Evolutionary conservation across 2,888 invertebrate species (phyloP).

Genomic region (Cephus spinipes): DNA sequence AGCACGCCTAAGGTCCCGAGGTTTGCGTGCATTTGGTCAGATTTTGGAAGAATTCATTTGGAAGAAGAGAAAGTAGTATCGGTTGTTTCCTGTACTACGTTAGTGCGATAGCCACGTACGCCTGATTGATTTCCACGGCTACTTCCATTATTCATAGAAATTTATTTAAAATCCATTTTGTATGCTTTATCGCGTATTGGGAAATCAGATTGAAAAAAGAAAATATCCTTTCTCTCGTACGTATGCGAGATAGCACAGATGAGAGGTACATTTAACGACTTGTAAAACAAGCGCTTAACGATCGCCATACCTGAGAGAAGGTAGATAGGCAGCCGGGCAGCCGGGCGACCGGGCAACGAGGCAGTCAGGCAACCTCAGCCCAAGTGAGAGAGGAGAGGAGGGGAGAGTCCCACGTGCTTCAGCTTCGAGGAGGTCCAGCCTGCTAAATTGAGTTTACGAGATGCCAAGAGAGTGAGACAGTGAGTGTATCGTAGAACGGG

Average conservation of each 20-base stretch:
- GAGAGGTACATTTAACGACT: conserved; percentile 60
- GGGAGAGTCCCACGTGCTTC: conserved; percentile 42
- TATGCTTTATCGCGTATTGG: no score
- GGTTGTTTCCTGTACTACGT: no score
- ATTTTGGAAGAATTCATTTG: no score
- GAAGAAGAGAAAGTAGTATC: no score
- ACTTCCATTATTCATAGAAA: no score
- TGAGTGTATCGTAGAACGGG: no score
- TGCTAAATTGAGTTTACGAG: conserved; percentile 64
- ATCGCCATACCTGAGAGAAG: conserved; percentile 46
- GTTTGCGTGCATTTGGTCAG: no score
- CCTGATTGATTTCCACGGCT: no score
- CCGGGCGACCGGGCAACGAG: background rate
- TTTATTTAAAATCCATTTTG: no score
- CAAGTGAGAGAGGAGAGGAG: conserved; percentile 4
- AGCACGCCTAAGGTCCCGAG: no score
- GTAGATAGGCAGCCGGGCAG: background rate
- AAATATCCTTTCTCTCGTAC: conserved; percentile 7
- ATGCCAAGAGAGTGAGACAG: conserved; percentile 31
- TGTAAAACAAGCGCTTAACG: conserved; percentile 66
- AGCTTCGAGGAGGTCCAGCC: conserved; percentile 54
- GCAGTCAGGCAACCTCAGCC: conserved; percentile 15
- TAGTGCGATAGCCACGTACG: no score
- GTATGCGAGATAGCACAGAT: conserved; percentile 18
- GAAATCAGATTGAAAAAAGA: no score